Percentiles rank a stretch among this genome's conserved stretches.
phyloP scores from a whole-genome alignment of 2,888 invertebrate genomes.

The Athalia cordata region DNA sequence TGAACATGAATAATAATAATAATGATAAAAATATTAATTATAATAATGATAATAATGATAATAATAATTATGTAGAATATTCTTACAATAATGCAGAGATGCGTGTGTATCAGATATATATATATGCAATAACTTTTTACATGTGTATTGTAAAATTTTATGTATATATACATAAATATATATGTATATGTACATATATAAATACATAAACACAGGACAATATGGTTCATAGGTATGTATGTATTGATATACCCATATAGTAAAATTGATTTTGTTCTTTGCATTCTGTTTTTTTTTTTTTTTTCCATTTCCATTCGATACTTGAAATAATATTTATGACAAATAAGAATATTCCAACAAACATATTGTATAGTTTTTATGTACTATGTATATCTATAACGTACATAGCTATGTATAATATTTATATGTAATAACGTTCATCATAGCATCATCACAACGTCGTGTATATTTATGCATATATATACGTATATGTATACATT shows the following conservation, averaged over 20 bases:
- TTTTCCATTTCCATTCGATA: background rate
- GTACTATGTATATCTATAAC: background rate
- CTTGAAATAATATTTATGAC: background rate
- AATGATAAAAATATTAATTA: conserved; percentile 11
- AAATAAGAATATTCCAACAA: conserved; percentile 6
- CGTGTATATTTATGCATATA: background rate
- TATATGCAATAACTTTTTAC: background rate
- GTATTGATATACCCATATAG: background rate
- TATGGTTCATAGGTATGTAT: background rate
- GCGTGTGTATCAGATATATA: background rate
- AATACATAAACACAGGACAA: background rate
- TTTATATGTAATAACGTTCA: background rate
- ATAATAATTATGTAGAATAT: conserved; percentile 9
- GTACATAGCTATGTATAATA: background rate
- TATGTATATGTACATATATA: background rate
- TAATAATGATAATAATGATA: background rate
- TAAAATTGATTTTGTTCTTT: too few species aligned
- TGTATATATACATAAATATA: conserved; percentile 8
- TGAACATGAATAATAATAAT: background rate
- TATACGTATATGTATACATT: background rate
- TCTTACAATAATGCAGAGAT: conserved; percentile 7
- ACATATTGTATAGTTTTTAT: background rate
- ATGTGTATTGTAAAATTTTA: background rate
- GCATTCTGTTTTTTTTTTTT: too few species aligned
- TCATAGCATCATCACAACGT: conserved; percentile 8